phyloP scores from a whole-genome alignment of 2,113 vertebrate genomes.

The Pampusana beccarii region DNA sequence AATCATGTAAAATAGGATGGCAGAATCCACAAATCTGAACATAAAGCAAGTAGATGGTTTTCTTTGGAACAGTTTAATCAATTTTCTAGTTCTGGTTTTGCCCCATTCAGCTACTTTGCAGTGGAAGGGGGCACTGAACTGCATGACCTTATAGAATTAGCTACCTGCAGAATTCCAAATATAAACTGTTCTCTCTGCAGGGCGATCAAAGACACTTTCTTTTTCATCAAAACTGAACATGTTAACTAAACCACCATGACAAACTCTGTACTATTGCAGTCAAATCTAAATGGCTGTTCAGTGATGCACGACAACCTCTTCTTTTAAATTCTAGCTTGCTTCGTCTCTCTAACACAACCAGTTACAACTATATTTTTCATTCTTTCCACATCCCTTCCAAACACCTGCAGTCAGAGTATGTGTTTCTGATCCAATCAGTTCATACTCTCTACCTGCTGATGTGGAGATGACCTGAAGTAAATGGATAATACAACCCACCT shows the following conservation, averaged over 20 bases:
- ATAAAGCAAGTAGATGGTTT: neutral
- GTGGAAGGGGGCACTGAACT: neutral
- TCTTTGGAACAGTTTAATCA: neutral
- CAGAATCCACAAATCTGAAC: neutral
- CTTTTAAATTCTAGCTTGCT: slow-evolving; percentile 21
- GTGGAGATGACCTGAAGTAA: neutral
- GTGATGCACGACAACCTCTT: slow-evolving; percentile 33
- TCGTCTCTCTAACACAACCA: neutral
- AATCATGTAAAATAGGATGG: neutral
- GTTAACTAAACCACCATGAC: slow-evolving; percentile 65
- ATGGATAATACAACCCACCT: neutral
- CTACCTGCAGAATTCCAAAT: slow-evolving; percentile 15
- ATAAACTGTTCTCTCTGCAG: neutral
- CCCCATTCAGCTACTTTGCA: neutral
- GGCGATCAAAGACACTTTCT: neutral
- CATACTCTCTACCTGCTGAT: neutral
- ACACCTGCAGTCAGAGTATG: neutral
- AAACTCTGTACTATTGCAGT: slow-evolving; percentile 18
- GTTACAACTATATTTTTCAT: neutral
- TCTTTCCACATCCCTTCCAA: neutral
- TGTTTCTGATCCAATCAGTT: neutral
- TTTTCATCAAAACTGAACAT: slow-evolving; percentile 43
- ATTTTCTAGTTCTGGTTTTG: neutral
- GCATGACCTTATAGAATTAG: slow-evolving; percentile 31
- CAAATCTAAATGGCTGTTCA: slow-evolving; percentile 55